Conservation (phyloP, 2,113 vertebrate species). For the Tympanuchus pallidicinctus region DNA sequence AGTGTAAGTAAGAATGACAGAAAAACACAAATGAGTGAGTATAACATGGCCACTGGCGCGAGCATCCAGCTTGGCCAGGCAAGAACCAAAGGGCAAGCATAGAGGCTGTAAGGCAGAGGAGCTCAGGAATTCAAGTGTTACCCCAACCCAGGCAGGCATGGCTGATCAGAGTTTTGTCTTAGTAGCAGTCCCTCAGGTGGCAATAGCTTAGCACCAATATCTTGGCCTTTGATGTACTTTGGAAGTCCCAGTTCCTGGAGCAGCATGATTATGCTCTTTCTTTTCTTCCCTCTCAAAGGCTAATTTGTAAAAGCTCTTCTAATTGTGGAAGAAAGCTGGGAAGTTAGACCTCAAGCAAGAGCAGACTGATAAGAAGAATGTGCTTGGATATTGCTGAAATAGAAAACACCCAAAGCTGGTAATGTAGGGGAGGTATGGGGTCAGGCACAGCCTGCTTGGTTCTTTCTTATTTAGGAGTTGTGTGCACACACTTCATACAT, state of each 20-base stretch:
- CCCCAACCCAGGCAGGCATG: background rate
- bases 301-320: background rate
- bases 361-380: background rate
- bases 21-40: background rate
- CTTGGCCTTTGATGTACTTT: background rate
- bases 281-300: background rate
- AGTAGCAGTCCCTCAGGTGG: background rate
- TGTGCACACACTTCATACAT: rapidly evolving
- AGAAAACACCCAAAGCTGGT: background rate
- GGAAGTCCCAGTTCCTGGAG: background rate
- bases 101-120: background rate
- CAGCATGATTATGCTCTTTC: background rate
- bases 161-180: background rate
- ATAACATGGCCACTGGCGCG: too few relatives aligned
- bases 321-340: background rate
- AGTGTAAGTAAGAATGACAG: background rate
- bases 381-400: background rate
- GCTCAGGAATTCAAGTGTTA: background rate
- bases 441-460: rapidly evolving
- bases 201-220: background rate
- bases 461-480: background rate
- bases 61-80: background rate
- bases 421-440: background rate
- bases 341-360: background rate
- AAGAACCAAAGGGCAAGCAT: too few relatives aligned